Conservation (phyloP, 2,113 vertebrate genomes). For the Notechis scutatus region DNA sequence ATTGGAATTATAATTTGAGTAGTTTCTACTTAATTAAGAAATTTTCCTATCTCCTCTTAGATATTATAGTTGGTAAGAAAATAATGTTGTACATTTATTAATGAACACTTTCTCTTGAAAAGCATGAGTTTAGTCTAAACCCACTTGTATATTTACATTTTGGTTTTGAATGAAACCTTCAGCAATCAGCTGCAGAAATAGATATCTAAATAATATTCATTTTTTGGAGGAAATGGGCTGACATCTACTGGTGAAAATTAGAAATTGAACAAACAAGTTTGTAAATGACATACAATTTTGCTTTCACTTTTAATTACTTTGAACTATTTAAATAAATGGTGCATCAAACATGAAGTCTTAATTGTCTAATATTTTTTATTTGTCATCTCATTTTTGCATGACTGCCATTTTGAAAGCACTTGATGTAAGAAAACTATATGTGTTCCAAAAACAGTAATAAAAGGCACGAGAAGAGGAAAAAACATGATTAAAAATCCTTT, state of each 20-base stretch:
- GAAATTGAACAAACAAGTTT: conserved; percentile 4
- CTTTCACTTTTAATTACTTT: background rate
- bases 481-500: background rate
- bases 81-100: background rate
- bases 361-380: background rate
- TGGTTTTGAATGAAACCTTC: conserved; percentile 1
- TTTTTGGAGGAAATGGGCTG: conserved; percentile 53
- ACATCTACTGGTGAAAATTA: conserved; percentile 64
- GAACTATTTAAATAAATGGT: background rate
- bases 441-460: background rate
- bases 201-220: background rate
- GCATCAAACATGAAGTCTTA: background rate
- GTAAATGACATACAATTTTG: background rate
- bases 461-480: background rate
- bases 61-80: background rate
- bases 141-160: background rate
- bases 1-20: background rate
- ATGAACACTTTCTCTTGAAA: background rate
- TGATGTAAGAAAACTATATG: background rate
- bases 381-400: background rate
- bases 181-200: background rate
- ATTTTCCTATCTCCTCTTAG: background rate
- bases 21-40: background rate
- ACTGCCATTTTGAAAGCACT: background rate
- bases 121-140: background rate